Evolutionary conservation across 1,140 invertebrate species (phyloP).

Genomic region (Brachionus sp.): DNA sequence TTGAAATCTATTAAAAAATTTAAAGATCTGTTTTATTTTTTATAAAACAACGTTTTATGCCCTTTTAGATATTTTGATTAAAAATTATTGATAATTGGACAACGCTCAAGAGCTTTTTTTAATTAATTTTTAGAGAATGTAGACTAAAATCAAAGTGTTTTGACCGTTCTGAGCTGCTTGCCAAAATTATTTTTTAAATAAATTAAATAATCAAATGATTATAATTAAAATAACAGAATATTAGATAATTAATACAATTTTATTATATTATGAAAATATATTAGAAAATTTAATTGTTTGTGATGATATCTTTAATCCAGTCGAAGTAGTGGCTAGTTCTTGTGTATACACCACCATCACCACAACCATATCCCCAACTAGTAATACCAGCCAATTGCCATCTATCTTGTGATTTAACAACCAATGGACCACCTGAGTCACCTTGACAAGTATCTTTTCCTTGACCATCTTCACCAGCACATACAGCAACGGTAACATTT

Average conservation of each 20-base stretch:
- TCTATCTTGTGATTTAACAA: neutral
- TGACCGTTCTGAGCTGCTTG: too few species aligned
- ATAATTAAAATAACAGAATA: neutral
- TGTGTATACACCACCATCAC: conserved; percentile 46
- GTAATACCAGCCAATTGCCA: conserved; percentile 35
- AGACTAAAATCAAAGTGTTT: too few species aligned
- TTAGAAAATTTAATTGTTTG: neutral
- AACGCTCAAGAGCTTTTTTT: too few species aligned
- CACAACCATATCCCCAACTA: conserved; percentile 44
- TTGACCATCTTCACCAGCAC: conserved; percentile 27
- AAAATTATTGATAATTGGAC: too few species aligned
- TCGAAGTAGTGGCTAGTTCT: conserved; percentile 1
- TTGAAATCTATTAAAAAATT: too few species aligned
- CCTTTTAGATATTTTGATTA: too few species aligned
- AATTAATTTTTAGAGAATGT: too few species aligned
- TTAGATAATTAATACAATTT: neutral
- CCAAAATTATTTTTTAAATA: too few species aligned
- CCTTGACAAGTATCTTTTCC: conserved; percentile 46
- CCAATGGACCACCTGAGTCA: conserved; percentile 46
- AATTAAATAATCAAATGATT: too few species aligned
- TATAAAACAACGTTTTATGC: too few species aligned
- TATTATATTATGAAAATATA: neutral
- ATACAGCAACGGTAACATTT: neutral
- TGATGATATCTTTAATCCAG: conserved; percentile 12
- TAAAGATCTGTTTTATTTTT: too few species aligned